Evolutionary conservation across 92 coral and sea anemone species (phyloP), one percentile per base, ranked within the genome.

Genomic region (Phymanthus crucifer): DNA sequence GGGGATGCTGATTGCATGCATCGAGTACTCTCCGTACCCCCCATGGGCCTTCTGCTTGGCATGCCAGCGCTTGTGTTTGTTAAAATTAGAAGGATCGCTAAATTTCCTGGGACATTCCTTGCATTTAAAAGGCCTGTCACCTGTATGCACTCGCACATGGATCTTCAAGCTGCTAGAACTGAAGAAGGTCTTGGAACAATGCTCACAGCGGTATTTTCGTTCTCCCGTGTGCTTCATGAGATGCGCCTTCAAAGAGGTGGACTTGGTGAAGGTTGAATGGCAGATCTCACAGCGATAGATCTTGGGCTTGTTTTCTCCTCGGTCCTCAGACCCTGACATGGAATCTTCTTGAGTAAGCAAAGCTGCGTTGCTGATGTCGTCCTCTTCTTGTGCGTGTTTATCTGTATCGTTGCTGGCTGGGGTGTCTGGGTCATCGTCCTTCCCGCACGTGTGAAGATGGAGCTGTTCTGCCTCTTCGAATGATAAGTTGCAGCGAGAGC

Each of bases 21-120:
- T 72, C 13, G 88, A 71, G 56, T 80, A 85, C 32, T 75, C 85
- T 19, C 91, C 88, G 32, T 78, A 83, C 26, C 88, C 90, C 33
- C 54, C 70, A 36, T 80, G 74, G 19, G 71, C 87, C 80, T 84
- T 91, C 72, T 91, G 96, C 47, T 96, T 96, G 6, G 88, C 86
- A 68, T 96, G 99, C 94, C 98, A 96, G n/a, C 97, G 85, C 75
- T 96, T 96, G 83, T 96, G 99, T 67, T 96, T 96, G 90, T 96
- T 96, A 72, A 96, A 96, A 85, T 96, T 96, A 29, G 99, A 96
- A 14, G 99, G 99, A 66, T 96, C 99, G 68, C 99, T 96, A 71
- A 96, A 96, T 58, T 92, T 94, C 74, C 97, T 89, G 21, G 97
- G 92, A 83, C 99, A 96, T 26, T 90, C 94, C 81, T 93, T 96